Base-by-base conservation (phyloP, 1,140 invertebrate genomes). In the Condylostylus longicornis region DNA sequence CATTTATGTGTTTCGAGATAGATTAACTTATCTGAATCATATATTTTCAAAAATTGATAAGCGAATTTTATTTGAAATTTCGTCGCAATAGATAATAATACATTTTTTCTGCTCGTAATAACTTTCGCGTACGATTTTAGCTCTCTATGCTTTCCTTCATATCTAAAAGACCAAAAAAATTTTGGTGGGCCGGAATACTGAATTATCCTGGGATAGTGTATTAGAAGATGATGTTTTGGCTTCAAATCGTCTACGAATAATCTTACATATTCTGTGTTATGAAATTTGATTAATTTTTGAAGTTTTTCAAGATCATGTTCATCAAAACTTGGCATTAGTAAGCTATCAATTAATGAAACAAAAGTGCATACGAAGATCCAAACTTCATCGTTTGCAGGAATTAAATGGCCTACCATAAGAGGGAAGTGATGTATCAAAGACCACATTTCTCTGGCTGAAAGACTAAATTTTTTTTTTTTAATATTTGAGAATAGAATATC, bases 361-460 rank as follows among this genome's bases (percentile, higher is more conserved):
- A 31, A 31, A 31, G 13, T 6, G 13, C 6, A 5, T 8, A 31
- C 12, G 15, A 31, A 31, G 6, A 38, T 35, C 46, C 48, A 55
- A 9, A 46, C 18, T 13, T 41, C 14, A 41, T 49, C 25, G 33
- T 43, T 18, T 35, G 38, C 35, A 2, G 42, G 36, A 37, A 54
- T 42, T 33, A 38, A 33, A 39, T 53, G 42, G 41, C 50, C 39
- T 38, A 49, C 38, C 33, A 49, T 43, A 12, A 54, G 25, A 2
- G 41, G 40, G 12, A 41, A 37, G 44, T 38, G 40, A 23, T 42
- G 31, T 15, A 48, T 27, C 19, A 54, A 46, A 15, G 40, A 42
- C n/a, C 43, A 23, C 44, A 49, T 53, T 48, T 56, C 42, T 22
- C 50, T 38, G 4, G 51, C 42, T 15, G 46, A 43, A 28, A 46